A percentile compares a stretch with the other conserved stretches of the same genome.
Evolutionary conservation across 2,888 invertebrate genomes (phyloP).

Genomic region (Synanthedon vespiformis): DNA sequence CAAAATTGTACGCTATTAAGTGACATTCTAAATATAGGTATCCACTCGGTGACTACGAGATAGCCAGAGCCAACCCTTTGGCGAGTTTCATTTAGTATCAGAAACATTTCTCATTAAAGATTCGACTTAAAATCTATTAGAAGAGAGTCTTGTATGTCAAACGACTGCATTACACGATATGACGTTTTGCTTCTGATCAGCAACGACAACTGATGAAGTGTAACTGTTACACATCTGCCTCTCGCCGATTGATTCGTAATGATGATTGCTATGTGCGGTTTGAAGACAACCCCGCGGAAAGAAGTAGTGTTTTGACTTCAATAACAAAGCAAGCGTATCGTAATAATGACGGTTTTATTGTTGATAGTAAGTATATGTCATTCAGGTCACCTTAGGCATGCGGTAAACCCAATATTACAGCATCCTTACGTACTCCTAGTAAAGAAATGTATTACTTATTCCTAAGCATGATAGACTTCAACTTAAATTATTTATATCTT

Average conservation of each 20-base stretch:
- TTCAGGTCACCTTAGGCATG: background rate
- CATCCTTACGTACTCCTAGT: too few species aligned
- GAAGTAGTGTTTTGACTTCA: conserved; percentile 43
- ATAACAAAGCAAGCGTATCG: conserved; percentile 44
- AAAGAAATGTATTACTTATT: too few species aligned
- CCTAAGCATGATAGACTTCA: too few species aligned
- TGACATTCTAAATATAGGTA: conserved; percentile 65
- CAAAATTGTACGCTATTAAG: conserved; percentile 65
- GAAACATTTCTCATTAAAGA: conserved; percentile 1
- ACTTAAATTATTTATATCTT: too few species aligned
- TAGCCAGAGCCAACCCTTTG: conserved; percentile 44
- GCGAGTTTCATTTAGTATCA: conserved; percentile 21
- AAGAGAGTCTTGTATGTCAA: background rate
- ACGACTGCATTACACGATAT: background rate
- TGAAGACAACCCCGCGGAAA: conserved; percentile 42
- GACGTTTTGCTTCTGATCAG: background rate
- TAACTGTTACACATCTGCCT: conserved; percentile 60
- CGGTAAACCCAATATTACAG: too few species aligned
- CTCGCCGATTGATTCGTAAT: conserved; percentile 38
- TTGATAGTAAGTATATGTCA: conserved; percentile 19
- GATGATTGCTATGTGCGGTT: conserved; percentile 47
- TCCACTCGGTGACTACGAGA: conserved; percentile 42
- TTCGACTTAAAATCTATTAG: background rate
- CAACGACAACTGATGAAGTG: conserved; percentile 35
- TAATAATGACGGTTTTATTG: conserved; percentile 39